Conservation (phyloP, 2,113 vertebrate species). For the Poicephalus gulielmi region DNA sequence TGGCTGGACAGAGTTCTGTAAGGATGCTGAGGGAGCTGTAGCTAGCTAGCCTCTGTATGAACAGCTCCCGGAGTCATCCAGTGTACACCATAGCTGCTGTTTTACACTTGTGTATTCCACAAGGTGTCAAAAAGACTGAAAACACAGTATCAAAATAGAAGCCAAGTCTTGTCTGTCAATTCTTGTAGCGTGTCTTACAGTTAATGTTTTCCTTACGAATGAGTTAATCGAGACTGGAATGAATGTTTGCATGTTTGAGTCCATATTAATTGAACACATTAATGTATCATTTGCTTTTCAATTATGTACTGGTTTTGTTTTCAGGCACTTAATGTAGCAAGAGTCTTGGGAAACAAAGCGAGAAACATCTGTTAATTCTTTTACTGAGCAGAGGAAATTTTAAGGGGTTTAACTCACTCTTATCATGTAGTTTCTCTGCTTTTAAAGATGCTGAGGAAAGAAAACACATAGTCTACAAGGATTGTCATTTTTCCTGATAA, state of each 20-base stretch:
- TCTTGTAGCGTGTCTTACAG: not conserved
- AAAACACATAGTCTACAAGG: not conserved
- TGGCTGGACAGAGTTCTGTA: not conserved
- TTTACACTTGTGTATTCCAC: not conserved
- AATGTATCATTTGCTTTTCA: not conserved
- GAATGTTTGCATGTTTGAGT: not conserved
- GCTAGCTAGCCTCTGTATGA: not conserved
- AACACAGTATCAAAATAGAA: not conserved
- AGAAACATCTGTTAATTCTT: not conserved
- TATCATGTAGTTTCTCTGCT: not conserved
- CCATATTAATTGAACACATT: not conserved
- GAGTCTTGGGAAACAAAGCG: not conserved
- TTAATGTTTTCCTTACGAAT: not conserved
- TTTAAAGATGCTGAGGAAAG: conserved; percentile 31
- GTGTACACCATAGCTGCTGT: not conserved
- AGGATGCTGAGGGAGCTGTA: not conserved
- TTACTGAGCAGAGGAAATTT: not conserved
- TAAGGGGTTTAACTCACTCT: not conserved
- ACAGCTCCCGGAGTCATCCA: not conserved
- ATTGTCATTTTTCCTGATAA: conserved; percentile 16
- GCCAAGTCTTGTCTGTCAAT: not conserved
- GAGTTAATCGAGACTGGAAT: not conserved
- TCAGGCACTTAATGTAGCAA: not conserved
- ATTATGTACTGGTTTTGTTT: not conserved
- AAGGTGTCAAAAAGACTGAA: not conserved